phyloP scores from a whole-genome alignment of 2,797 vertebrate genomes.

The Bucorvus abyssinicus region DNA sequence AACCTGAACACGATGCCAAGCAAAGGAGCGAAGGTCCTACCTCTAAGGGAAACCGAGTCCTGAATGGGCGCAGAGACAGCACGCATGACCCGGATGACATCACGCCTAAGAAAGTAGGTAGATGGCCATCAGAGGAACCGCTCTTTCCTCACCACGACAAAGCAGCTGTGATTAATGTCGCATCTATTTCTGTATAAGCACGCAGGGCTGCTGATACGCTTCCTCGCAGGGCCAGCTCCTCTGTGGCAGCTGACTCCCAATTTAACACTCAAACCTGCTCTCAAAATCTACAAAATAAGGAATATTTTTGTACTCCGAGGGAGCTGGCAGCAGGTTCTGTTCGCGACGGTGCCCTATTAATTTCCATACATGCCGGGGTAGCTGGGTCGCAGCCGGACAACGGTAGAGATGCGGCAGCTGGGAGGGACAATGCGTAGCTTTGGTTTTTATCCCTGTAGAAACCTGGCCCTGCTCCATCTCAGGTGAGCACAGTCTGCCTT shows the following conservation, averaged over 20 bases:
- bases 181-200: not conserved
- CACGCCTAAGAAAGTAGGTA: slow-evolving; percentile 67
- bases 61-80: not conserved
- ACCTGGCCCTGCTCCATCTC: not conserved
- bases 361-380: not conserved
- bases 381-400: not conserved
- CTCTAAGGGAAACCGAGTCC: not conserved
- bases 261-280: not conserved
- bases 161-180: not conserved
- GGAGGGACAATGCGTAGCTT: not conserved
- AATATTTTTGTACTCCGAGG: not conserved
- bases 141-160: not conserved
- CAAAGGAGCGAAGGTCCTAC: not conserved
- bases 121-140: not conserved
- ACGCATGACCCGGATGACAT: not conserved
- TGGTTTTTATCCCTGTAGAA: not conserved
- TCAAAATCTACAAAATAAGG: not conserved
- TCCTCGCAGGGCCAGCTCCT: not conserved
- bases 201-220: fast-evolving
- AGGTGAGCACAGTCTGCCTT: not conserved
- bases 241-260: not conserved
- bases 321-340: not conserved
- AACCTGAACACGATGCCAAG: not conserved
- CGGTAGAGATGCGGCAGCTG: fast-evolving
- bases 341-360: not conserved